These are phyloP conservation scores for Hippocampus guttulatus DNA, from an alignment of 2,113 vertebrate genomes.

Conservation along the genomic window DNA sequence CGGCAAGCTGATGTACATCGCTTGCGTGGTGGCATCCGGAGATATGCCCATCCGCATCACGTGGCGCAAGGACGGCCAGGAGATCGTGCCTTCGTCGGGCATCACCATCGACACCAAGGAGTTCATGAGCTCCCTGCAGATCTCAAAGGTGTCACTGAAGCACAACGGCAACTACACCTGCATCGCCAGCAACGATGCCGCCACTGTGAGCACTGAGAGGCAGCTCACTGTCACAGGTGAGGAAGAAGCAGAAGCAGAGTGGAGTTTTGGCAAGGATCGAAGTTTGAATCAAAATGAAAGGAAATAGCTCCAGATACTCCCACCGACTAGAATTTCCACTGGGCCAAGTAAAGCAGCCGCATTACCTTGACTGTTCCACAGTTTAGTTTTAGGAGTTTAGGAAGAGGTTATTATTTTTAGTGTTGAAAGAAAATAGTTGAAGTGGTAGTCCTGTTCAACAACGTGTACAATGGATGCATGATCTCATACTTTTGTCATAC, in stretches of 20 bases:
- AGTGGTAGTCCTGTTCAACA: too few relatives aligned
- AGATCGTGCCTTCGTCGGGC: slow-evolving; percentile 89
- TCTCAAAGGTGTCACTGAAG: slow-evolving; percentile 94
- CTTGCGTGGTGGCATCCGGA: slow-evolving; percentile 95
- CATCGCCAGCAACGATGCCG: slow-evolving; percentile 94
- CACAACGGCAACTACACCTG: slow-evolving; percentile 99
- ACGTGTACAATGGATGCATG: too few relatives aligned
- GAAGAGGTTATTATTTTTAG: not conserved
- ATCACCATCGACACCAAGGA: slow-evolving; percentile 98
- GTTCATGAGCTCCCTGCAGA: slow-evolving; percentile 99
- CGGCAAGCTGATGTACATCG: slow-evolving; percentile 96
- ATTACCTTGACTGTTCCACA: not conserved
- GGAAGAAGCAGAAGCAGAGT: not conserved
- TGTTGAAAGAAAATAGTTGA: too few relatives aligned
- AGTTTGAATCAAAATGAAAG: not conserved
- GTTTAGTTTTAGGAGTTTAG: not conserved
- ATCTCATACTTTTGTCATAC: too few relatives aligned
- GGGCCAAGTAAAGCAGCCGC: not conserved
- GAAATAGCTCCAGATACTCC: not conserved
- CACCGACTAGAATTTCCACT: not conserved
- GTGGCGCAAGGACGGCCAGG: slow-evolving; percentile 96
- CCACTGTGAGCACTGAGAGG: slow-evolving; percentile 93
- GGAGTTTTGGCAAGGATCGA: not conserved
- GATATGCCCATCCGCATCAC: slow-evolving; percentile 99
- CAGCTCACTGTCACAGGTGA: slow-evolving; percentile 94